These are phyloP conservation scores for Meandrina meandrites DNA, from an alignment of 92 coral and sea anemone genomes.

Conservation along the genomic window DNA sequence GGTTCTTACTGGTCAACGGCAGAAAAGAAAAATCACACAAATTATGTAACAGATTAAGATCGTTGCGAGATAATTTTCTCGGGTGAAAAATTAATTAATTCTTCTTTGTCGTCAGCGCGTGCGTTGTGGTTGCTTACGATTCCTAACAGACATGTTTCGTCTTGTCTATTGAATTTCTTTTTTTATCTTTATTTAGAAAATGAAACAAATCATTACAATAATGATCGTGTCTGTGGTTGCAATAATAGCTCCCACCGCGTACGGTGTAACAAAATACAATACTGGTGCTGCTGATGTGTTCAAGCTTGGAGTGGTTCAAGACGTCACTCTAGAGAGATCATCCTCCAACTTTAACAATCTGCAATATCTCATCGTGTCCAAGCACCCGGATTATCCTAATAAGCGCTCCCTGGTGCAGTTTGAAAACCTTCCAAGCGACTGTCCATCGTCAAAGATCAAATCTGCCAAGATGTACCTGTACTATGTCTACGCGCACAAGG, in stretches of 20 bases:
- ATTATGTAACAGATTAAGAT: too few species aligned
- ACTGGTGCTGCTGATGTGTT: slow-evolving; percentile 28
- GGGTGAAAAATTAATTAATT: too few species aligned
- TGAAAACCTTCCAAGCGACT: slow-evolving; percentile 41
- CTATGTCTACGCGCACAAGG: slow-evolving; percentile 66
- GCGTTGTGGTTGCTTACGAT: too few species aligned
- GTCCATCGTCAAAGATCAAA: slow-evolving; percentile 33
- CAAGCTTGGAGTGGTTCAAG: slow-evolving; percentile 56
- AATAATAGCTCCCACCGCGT: slow-evolving; percentile 19
- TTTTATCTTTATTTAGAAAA: neutral
- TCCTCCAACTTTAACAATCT: slow-evolving; percentile 23
- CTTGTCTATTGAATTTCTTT: too few species aligned
- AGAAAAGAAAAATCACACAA: too few species aligned
- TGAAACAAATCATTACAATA: neutral
- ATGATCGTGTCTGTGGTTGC: neutral
- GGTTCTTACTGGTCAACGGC: too few species aligned
- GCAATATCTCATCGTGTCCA: too few species aligned
- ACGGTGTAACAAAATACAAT: slow-evolving; percentile 1
- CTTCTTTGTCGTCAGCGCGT: too few species aligned
- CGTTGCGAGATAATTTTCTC: too few species aligned
- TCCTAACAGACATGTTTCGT: too few species aligned
- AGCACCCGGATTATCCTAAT: slow-evolving; percentile 54
- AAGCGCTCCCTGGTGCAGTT: slow-evolving; percentile 73
- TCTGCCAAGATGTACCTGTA: slow-evolving; percentile 68
- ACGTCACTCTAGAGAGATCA: slow-evolving; percentile 55